phyloP scores from a whole-genome alignment of 2,113 vertebrate genomes.

The Forbesichthys papilliferus region DNA sequence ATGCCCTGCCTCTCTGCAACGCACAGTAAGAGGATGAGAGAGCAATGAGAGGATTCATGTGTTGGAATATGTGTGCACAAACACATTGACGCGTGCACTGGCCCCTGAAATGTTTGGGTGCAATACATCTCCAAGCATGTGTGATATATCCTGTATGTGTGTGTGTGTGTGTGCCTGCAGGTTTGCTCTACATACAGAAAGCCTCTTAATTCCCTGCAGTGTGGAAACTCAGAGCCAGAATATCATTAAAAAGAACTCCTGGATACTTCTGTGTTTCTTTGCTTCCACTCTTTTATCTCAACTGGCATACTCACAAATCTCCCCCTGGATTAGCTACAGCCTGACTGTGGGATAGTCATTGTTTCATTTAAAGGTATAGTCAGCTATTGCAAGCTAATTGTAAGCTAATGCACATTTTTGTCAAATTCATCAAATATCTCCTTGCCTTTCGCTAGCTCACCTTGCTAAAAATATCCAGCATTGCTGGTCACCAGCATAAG shows the following conservation, averaged over 20 bases:
- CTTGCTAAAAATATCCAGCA: too few species aligned
- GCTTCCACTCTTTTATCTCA: conserved; percentile 7
- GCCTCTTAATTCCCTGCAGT: conserved; percentile 31
- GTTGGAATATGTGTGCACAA: conserved; percentile 26
- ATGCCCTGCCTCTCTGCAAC: conserved; percentile 27
- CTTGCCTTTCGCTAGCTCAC: too few species aligned
- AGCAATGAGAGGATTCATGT: conserved; percentile 39
- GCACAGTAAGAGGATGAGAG: conserved; percentile 65
- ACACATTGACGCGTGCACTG: neutral
- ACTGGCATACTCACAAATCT: neutral
- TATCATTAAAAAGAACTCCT: conserved; percentile 20
- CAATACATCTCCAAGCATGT: neutral
- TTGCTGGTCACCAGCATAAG: too few species aligned
- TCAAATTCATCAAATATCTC: too few species aligned
- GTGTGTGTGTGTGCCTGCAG: conserved; percentile 7
- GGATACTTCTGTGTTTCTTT: conserved; percentile 16
- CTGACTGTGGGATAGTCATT: too few species aligned
- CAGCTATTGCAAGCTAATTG: too few species aligned
- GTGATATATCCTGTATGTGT: neutral
- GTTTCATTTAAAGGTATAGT: too few species aligned
- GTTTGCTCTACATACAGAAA: conserved; percentile 41
- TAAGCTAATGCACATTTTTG: too few species aligned
- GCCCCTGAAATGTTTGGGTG: neutral
- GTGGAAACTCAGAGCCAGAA: conserved; percentile 34
- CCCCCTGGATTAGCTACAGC: too few species aligned